Conservation (phyloP, 2,888 invertebrate genomes). For the Digitonthophagus gazella region DNA sequence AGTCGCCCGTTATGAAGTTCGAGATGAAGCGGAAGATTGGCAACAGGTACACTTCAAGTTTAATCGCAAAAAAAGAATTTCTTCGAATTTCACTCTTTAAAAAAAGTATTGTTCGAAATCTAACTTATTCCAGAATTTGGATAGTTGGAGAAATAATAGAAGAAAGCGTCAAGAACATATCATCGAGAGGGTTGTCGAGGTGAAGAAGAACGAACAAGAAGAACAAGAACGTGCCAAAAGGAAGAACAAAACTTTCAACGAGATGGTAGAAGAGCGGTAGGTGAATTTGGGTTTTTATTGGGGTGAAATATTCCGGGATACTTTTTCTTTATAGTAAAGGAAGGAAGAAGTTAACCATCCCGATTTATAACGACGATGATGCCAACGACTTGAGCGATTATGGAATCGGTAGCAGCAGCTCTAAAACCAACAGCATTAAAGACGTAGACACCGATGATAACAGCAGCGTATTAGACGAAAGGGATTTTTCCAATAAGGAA, state of each 20-base stretch:
- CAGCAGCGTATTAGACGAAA: constrained; percentile 45
- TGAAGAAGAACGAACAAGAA: constrained; percentile 75
- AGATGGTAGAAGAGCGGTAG: constrained; percentile 89
- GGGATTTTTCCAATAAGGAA: constrained; percentile 41
- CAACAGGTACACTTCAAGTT: constrained; percentile 69
- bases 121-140: constrained; percentile 68
- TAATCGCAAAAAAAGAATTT: no score
- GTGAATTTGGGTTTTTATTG: constrained; percentile 1
- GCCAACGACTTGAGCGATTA: constrained; percentile 82
- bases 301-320: background rate
- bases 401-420: constrained; percentile 58
- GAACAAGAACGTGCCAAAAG: constrained; percentile 68
- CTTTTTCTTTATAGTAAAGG: constrained; percentile 47
- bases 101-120: background rate
- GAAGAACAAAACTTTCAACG: constrained; percentile 89
- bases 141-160: constrained; percentile 91
- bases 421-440: constrained; percentile 46
- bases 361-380: constrained; percentile 76
- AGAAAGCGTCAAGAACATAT: constrained; percentile 90
- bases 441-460: constrained; percentile 48
- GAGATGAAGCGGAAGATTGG: constrained; percentile 88
- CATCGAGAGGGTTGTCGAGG: constrained; percentile 85
- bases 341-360: constrained; percentile 59
- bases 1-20: constrained; percentile 73
- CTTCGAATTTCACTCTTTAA: background rate